Conservation (phyloP, 2,797 vertebrate genomes). For the Clarias laeviceps region DNA sequence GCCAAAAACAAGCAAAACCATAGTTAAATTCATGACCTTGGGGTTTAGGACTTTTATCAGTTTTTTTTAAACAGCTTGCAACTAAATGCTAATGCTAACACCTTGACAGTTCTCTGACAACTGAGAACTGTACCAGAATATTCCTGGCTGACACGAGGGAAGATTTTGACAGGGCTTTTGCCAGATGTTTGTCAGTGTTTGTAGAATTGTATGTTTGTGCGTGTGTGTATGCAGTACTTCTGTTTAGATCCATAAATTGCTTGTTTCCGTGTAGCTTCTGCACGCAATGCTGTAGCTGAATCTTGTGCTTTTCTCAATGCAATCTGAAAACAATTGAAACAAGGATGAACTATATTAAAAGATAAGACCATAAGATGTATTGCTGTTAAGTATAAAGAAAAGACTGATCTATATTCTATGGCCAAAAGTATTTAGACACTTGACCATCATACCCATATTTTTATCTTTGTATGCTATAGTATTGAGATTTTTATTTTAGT, state of each 20-base stretch:
- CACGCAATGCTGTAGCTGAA: conserved; percentile 82
- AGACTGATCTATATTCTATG: not conserved
- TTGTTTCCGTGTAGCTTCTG: conserved; percentile 91
- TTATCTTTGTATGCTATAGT: not conserved
- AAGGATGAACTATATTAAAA: not conserved
- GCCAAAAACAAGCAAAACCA: not conserved
- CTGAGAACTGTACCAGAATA: not conserved
- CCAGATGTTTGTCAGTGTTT: not conserved
- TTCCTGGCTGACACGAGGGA: not conserved
- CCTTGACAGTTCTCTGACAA: not conserved
- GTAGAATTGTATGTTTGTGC: not conserved
- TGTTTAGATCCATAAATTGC: conserved; percentile 92
- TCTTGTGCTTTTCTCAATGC: conserved; percentile 90
- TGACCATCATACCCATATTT: not conserved
- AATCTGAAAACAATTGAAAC: conserved; percentile 68
- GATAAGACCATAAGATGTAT: not conserved
- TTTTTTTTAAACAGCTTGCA: not conserved
- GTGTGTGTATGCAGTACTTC: conserved; percentile 72
- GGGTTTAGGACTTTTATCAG: not conserved
- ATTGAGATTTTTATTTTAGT: not conserved
- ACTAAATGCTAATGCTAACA: too few relatives aligned
- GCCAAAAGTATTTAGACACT: not conserved
- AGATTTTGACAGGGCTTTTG: not conserved
- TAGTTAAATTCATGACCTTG: not conserved
- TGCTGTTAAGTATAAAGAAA: not conserved